These are phyloP conservation scores for Trichonephila inaurata DNA, from an alignment of 1,140 invertebrate genomes.

Conservation along the genomic window DNA sequence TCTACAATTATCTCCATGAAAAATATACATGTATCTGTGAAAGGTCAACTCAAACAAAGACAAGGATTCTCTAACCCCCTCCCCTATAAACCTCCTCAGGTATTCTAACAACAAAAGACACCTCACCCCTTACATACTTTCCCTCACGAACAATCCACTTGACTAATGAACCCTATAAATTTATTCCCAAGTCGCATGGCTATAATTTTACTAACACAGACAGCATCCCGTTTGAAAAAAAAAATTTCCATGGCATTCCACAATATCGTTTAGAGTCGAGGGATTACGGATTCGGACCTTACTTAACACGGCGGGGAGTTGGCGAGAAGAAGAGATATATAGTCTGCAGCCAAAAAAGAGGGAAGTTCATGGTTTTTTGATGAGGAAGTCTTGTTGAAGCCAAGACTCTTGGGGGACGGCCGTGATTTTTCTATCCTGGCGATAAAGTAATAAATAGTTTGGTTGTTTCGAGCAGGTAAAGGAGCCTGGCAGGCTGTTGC, in stretches of 20 bases:
- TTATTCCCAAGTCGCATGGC: neutral
- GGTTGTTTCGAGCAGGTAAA: neutral
- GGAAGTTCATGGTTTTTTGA: slow-evolving; percentile 47
- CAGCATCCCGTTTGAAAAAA: neutral
- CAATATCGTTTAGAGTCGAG: neutral
- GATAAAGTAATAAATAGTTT: slow-evolving; percentile 57
- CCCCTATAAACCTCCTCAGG: too few relatives aligned
- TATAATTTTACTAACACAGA: slow-evolving; percentile 16
- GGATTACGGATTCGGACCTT: slow-evolving; percentile 6
- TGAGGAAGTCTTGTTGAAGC: slow-evolving; percentile 35
- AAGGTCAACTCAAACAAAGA: too few relatives aligned
- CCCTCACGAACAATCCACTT: neutral
- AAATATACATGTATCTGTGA: too few relatives aligned
- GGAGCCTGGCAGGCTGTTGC: neutral
- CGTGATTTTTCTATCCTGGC: slow-evolving; percentile 41
- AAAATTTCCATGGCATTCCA: neutral
- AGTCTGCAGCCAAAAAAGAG: neutral
- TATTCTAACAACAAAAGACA: too few relatives aligned
- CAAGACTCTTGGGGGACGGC: slow-evolving; percentile 4
- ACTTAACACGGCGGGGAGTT: slow-evolving; percentile 34
- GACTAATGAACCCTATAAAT: slow-evolving; percentile 54
- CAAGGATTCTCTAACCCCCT: too few relatives aligned
- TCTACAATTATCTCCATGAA: too few relatives aligned
- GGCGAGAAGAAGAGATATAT: slow-evolving; percentile 51
- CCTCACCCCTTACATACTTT: too few relatives aligned